These are phyloP conservation scores for Aurelia sp. DNA, from an alignment of 30 jellyfish, hydroid and myxozoan genomes.

Conservation along the genomic window DNA sequence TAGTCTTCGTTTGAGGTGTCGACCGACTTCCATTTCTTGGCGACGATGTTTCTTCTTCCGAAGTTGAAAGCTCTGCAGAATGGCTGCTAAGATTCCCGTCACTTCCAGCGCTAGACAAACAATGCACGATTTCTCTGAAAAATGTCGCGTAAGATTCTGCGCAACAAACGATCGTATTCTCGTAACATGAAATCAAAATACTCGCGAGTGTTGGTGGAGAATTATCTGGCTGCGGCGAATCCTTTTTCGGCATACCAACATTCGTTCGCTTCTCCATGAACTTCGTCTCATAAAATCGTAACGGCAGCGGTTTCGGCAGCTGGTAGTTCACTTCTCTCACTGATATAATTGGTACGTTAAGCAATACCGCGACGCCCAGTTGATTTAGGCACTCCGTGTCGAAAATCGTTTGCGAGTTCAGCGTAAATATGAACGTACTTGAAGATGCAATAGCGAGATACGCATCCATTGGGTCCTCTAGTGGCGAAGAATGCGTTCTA, in stretches of 20 bases:
- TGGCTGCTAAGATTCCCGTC: slow-evolving; percentile 3
- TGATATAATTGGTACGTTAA: slow-evolving; percentile 80
- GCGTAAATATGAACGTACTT: slow-evolving; percentile 74
- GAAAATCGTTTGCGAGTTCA: slow-evolving; percentile 40
- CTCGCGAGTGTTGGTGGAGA: slow-evolving; percentile 49
- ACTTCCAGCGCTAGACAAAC: slow-evolving; percentile 9
- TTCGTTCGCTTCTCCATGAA: slow-evolving; percentile 58
- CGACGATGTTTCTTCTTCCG: slow-evolving; percentile 50
- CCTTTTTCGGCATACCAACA: neutral
- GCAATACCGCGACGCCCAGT: slow-evolving; percentile 91
- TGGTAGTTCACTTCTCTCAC: slow-evolving; percentile 70
- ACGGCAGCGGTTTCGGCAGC: slow-evolving; percentile 72
- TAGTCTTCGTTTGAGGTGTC: neutral
- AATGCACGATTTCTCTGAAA: slow-evolving; percentile 19
- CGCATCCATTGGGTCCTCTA: slow-evolving; percentile 63
- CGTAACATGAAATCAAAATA: slow-evolving; percentile 28
- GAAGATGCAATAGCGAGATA: slow-evolving; percentile 75
- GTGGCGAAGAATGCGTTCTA: slow-evolving; percentile 57
- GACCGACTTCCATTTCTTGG: neutral
- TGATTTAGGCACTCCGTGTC: slow-evolving; percentile 77
- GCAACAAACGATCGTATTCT: slow-evolving; percentile 18
- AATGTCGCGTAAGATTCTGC: slow-evolving; percentile 20
- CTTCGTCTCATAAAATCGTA: slow-evolving; percentile 69
- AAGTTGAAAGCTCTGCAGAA: slow-evolving; percentile 27
- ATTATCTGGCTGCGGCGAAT: slow-evolving; percentile 3